Percentiles rank a stretch among this genome's conserved stretches.
Conservation (phyloP, 64 coral and sea anemone species). For the Montipora foliosa region DNA sequence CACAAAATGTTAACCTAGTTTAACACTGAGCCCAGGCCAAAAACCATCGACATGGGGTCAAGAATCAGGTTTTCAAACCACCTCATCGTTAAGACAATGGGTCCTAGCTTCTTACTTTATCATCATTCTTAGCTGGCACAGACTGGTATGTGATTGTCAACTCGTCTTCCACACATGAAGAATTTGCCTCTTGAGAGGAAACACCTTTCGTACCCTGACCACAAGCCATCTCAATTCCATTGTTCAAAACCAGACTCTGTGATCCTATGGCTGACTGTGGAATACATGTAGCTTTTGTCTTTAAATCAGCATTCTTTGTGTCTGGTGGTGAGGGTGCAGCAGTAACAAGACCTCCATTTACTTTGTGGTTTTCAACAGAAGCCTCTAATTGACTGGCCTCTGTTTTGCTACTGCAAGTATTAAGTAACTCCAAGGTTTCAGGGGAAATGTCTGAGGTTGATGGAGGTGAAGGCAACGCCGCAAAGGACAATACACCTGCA, state of each 20-base stretch:
- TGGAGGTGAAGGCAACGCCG: background rate
- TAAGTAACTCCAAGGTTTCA: background rate
- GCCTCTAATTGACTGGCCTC: background rate
- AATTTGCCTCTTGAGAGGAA: conserved; percentile 24
- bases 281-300: background rate
- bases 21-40: no score
- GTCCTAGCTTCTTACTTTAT: background rate
- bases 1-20: no score
- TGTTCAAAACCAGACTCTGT: conserved; percentile 4
- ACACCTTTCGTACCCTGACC: background rate
- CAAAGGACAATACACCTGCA: conserved; percentile 48
- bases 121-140: background rate
- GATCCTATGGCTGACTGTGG: background rate
- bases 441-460: background rate
- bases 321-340: conserved; percentile 83
- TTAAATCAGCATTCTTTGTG: background rate
- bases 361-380: background rate
- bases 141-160: conserved; percentile 28
- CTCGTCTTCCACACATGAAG: conserved; percentile 25
- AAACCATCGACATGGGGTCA: background rate
- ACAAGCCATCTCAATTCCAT: background rate
- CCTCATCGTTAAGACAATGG: background rate
- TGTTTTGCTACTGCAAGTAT: background rate
- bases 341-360: conserved; percentile 82
- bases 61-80: background rate